Evolutionary conservation across 2,888 invertebrate species (phyloP), one percentile per base, ranked within the genome.

Genomic region (Microdon myrmicae): DNA sequence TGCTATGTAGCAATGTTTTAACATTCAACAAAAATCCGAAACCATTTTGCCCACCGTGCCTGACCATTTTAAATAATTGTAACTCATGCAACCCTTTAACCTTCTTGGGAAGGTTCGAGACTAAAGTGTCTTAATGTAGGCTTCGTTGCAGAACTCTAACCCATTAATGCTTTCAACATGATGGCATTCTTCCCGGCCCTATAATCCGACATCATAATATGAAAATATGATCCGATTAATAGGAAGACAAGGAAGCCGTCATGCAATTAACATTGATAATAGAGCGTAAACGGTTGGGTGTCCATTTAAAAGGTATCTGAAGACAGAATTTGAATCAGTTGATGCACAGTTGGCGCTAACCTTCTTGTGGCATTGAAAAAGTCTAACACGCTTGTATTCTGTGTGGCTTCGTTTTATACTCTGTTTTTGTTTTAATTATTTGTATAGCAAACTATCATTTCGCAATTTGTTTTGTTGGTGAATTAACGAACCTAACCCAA

Each of bases 361-460:
- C 56, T 58, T 58, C 51, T 13, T 8, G 3, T 58, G 56, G 51
- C 56, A 51, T 44, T 58, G 56, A 58, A 58, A 49, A 26, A 5
- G 4, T 9, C 12, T 8, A 25, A 3, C 22, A n/a, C n/a, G n/a
- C n/a, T n/a, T n/a, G n/a, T n/a, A n/a, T n/a, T n/a, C n/a, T n/a
- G n/a, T n/a, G n/a, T n/a, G n/a, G n/a, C n/a, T n/a, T n/a, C n/a
- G n/a, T n/a, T n/a, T n/a, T n/a, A n/a, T n/a, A n/a, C n/a, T n/a
- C n/a, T n/a, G n/a, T n/a, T n/a, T n/a, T n/a, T n/a, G n/a, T n/a
- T n/a, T n/a, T n/a, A n/a, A n/a, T n/a, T n/a, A n/a, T n/a, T n/a
- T n/a, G n/a, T n/a, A n/a, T n/a, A n/a, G n/a, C n/a, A 16, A 20
- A 20, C 8, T 14, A 26, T 16, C 12, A 17, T 13, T 19, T 29